Evolutionary conservation across 2,113 vertebrate species (phyloP), one percentile per base, ranked within the genome.

Genomic region (Acinonyx jubatus): DNA sequence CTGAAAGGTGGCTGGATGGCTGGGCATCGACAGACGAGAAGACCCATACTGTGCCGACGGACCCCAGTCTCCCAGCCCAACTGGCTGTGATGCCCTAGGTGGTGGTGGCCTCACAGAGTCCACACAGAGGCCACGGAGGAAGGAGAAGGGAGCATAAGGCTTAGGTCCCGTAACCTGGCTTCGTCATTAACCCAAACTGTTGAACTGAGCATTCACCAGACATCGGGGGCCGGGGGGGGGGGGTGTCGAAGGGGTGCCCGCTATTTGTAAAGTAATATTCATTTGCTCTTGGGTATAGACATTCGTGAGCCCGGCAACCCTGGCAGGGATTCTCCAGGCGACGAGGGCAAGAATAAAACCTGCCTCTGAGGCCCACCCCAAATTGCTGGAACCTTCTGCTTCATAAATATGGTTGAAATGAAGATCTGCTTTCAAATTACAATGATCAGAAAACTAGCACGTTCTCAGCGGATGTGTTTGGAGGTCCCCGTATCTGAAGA

Each of bases 11-110:
- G 36, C 19, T 1, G 27, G 12, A 25, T 41, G 23, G 9, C 7
- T 3, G 2, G 27, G 25, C 31, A 11, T 31, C 31, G 6, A 57
- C 2, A 5, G 78, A 68, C 6, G 15, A 33, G 18, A 61, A 69
- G 33, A 2, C 5, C 27, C 21, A 4, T 27, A 16, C 4, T 1
- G 5, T 48, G 5, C 31, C 19, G n/a, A 5, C 4, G 0, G 18
- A 14, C 33, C 9, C 0, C 0, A 3, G 38, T 21, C 81, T 63
- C 33, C 89, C 11, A 48, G 2, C 16, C 38, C 52, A 52, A 14
- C 18, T 48, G 29, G 15, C n/a, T 0, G 0, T 0, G 12, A 15
- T 23, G 4, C 8, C 33, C 63, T 14, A 0, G 15, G 13, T 25
- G 16, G 15, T 15, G 2, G 29, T 8, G 45, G 31, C 31, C 25